These are phyloP conservation scores for Echeneis naucrates DNA, from an alignment of 2,797 vertebrate genomes.

Conservation along the genomic window DNA sequence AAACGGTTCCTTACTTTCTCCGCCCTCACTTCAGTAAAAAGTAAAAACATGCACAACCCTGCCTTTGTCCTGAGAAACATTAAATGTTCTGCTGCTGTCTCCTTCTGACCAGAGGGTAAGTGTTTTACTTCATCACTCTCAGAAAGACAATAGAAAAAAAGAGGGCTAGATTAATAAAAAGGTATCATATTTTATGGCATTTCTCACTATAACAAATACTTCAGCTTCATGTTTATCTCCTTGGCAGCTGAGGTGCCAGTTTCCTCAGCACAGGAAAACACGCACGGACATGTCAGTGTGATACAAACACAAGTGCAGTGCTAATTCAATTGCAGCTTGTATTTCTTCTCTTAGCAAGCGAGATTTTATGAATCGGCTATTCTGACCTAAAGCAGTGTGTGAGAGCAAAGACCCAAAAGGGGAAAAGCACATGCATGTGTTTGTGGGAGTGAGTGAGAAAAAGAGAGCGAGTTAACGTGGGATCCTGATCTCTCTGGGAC, in stretches of 20 bases:
- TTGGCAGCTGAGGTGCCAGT: conserved; percentile 55
- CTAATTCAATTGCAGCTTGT: conserved; percentile 68
- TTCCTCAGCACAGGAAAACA: conserved; percentile 57
- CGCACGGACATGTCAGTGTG: conserved; percentile 54
- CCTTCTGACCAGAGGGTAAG: neutral
- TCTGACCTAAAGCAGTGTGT: conserved; percentile 45
- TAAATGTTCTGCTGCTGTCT: conserved; percentile 14
- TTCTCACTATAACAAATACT: conserved; percentile 39
- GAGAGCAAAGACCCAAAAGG: conserved; percentile 56
- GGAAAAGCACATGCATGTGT: conserved; percentile 21
- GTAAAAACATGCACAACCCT: neutral
- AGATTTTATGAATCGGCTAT: conserved; percentile 67
- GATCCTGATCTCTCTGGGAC: conserved; percentile 75
- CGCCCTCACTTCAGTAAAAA: neutral
- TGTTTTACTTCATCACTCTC: neutral
- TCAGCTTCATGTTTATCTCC: conserved; percentile 30
- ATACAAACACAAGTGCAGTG: conserved; percentile 62
- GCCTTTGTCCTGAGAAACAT: neutral
- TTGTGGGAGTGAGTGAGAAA: conserved; percentile 19
- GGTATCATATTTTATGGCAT: conserved; percentile 15
- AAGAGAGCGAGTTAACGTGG: conserved; percentile 55
- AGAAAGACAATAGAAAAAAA: neutral
- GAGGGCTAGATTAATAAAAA: neutral
- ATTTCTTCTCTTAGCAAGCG: conserved; percentile 70
- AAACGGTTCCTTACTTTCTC: neutral